Conservation (phyloP, 2,797 vertebrate genomes). For the Eremophila alpestris region DNA sequence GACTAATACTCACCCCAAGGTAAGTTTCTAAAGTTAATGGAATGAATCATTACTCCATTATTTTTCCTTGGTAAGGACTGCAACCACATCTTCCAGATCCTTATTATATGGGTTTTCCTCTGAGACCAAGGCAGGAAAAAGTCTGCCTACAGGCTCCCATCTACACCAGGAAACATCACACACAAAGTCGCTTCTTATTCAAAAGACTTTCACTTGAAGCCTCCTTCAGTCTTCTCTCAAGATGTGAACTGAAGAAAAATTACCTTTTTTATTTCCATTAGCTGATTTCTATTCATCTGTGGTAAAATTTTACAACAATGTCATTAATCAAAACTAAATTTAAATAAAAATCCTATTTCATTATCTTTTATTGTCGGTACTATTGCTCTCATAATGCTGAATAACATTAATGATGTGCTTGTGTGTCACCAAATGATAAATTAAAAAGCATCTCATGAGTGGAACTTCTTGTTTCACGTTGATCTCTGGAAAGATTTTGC, state of each 20-base stretch:
- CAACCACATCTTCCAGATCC: not conserved
- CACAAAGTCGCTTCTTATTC: not conserved
- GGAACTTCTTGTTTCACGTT: not conserved
- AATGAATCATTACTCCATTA: not conserved
- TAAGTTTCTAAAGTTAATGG: not conserved
- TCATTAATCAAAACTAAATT: conserved; percentile 32
- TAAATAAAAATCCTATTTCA: conserved; percentile 35
- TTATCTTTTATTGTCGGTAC: conserved; percentile 41
- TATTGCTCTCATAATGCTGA: not conserved
- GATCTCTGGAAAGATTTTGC: not conserved
- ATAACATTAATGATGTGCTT: not conserved
- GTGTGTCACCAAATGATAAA: not conserved
- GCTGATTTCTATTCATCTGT: not conserved
- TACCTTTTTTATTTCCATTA: not conserved
- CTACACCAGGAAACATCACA: not conserved
- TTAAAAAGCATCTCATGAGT: not conserved
- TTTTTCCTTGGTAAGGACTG: not conserved
- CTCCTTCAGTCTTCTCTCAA: not conserved
- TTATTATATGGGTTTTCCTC: not conserved
- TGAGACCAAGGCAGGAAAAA: not conserved
- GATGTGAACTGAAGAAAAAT: not conserved
- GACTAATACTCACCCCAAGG: not conserved
- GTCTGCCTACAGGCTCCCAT: not conserved
- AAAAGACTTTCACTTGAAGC: not conserved
- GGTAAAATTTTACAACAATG: not conserved